A percentile compares a stretch with the other conserved stretches of the same genome.
phyloP scores from a whole-genome alignment of 2,888 invertebrate genomes.

The Nesidiocoris tenuis region DNA sequence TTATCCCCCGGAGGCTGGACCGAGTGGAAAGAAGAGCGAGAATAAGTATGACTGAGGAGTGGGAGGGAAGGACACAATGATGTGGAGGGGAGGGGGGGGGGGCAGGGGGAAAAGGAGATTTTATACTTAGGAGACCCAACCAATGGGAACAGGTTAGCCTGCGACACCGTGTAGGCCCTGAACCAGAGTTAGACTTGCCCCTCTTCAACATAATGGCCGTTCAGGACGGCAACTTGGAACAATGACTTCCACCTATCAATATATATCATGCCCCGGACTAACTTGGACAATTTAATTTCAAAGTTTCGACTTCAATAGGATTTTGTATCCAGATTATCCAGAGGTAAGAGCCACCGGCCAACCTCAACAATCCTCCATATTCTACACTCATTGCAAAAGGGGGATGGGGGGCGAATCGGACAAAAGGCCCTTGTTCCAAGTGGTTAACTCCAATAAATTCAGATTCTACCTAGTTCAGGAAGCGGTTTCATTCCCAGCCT shows the following conservation, averaged over 20 bases:
- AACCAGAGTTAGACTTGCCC: not conserved
- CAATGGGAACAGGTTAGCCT: not conserved
- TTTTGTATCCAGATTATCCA: slow-evolving; percentile 41
- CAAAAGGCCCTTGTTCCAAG: slow-evolving; percentile 31
- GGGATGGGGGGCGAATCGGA: slow-evolving; percentile 16
- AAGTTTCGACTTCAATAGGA: slow-evolving; percentile 38
- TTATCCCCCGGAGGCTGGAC: slow-evolving; percentile 24
- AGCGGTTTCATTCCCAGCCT: slow-evolving; percentile 9
- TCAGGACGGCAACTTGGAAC: slow-evolving; percentile 23
- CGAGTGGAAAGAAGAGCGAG: not conserved
- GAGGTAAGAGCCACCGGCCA: not conserved
- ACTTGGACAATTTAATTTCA: slow-evolving; percentile 41
- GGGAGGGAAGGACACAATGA: not conserved
- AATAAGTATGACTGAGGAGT: not conserved
- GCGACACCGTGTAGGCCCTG: slow-evolving; percentile 2
- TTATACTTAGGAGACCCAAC: not conserved
- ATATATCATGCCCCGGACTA: slow-evolving; percentile 37
- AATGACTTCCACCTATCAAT: slow-evolving; percentile 38
- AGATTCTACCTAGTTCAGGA: slow-evolving; percentile 13
- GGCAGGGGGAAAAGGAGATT: slow-evolving; percentile 2
- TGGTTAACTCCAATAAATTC: slow-evolving; percentile 27
- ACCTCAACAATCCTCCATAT: not conserved
- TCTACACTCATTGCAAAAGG: slow-evolving; percentile 5
- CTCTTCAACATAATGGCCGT: slow-evolving; percentile 26
- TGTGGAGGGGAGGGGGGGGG: not conserved